Percentiles rank a stretch among this genome's conserved stretches.
These are phyloP conservation scores for Brachirus orientalis DNA, from an alignment of 2,113 vertebrate genomes.

Conservation along the genomic window DNA sequence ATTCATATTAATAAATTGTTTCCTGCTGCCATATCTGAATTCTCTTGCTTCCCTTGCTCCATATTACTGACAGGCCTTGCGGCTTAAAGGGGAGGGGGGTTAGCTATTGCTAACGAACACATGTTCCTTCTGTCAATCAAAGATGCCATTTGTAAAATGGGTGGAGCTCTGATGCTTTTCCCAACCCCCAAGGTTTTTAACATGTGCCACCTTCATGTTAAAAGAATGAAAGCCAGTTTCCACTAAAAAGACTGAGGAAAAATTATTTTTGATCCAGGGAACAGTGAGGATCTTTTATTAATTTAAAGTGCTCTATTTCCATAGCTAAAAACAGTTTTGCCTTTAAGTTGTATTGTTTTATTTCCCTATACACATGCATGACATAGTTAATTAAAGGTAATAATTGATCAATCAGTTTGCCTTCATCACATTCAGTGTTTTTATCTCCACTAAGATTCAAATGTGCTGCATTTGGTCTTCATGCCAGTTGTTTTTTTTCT, in stretches of 20 bases:
- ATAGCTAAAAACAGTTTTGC: background rate
- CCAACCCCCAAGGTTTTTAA: conserved; percentile 34
- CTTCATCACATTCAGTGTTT: background rate
- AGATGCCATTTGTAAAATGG: conserved; percentile 46
- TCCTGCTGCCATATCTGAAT: background rate
- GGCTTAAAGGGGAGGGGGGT: background rate
- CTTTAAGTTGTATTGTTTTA: background rate
- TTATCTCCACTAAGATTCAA: background rate
- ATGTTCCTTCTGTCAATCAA: conserved; percentile 73
- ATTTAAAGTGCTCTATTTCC: background rate
- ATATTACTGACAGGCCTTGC: conserved; percentile 19
- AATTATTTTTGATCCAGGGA: background rate
- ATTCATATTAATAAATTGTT: background rate
- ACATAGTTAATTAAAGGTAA: background rate
- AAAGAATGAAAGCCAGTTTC: background rate
- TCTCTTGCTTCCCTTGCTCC: background rate
- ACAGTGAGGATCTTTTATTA: background rate
- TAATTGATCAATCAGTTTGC: background rate
- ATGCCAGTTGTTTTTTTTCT: background rate
- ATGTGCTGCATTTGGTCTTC: conserved; percentile 11
- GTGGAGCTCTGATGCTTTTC: conserved; percentile 35
- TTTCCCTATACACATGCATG: background rate
- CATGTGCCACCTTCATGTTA: conserved; percentile 17
- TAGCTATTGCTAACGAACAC: conserved; percentile 44
- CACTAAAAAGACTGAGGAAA: background rate